Conservation (phyloP, 2,797 vertebrate genomes). For the Hydrolagus colliei region DNA sequence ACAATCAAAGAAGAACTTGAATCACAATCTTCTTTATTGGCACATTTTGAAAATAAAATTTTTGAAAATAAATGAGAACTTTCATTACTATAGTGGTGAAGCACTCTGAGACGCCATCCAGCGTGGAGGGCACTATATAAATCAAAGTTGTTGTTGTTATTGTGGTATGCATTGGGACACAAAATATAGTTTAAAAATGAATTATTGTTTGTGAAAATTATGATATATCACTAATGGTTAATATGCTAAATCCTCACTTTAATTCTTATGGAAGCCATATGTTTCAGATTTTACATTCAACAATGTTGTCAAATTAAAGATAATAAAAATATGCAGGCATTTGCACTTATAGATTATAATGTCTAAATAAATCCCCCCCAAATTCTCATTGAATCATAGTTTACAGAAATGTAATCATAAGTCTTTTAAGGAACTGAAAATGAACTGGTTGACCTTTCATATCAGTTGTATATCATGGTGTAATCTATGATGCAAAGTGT, state of each 20-base stretch:
- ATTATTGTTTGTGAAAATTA: neutral
- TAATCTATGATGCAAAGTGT: slow-evolving; percentile 54
- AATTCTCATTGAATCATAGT: neutral
- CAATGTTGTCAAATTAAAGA: neutral
- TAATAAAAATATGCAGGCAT: neutral
- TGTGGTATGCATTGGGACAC: neutral
- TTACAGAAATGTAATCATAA: neutral
- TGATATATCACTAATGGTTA: neutral
- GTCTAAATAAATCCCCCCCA: neutral
- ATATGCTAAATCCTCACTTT: neutral
- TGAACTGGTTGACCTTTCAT: slow-evolving; percentile 48
- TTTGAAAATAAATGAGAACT: neutral
- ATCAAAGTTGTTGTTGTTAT: too few species aligned
- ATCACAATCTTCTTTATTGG: neutral
- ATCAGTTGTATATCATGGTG: slow-evolving; percentile 48
- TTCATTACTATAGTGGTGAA: neutral
- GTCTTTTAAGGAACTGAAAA: neutral
- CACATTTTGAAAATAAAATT: neutral
- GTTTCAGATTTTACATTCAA: neutral
- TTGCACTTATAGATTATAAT: neutral
- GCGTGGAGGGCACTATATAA: too few species aligned
- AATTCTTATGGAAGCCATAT: neutral
- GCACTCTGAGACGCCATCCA: too few species aligned
- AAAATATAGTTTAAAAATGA: neutral
- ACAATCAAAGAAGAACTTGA: neutral